These are phyloP conservation scores for Nettapus auritus DNA, from an alignment of 2,113 vertebrate species.

Conservation along the genomic window DNA sequence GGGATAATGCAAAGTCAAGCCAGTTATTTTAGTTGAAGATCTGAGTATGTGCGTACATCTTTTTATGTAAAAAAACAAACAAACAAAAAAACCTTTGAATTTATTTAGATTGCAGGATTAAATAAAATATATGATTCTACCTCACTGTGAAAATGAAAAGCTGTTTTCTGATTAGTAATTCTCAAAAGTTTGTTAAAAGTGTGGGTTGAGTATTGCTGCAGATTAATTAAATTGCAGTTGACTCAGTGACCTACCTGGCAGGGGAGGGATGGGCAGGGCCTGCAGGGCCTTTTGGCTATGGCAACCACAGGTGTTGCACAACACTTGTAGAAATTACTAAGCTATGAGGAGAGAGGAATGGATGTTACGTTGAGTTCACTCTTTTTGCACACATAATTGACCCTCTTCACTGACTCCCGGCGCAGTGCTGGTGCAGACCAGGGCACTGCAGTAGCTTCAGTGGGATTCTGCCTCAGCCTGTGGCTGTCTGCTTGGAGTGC, in stretches of 20 bases:
- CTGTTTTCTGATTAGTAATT: background rate
- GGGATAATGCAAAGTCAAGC: background rate
- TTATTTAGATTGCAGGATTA: background rate
- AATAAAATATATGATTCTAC: background rate
- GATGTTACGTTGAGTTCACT: background rate
- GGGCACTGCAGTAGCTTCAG: background rate
- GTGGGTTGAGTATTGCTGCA: background rate
- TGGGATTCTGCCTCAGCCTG: background rate
- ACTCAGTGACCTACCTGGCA: background rate
- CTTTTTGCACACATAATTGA: background rate
- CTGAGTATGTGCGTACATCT: background rate
- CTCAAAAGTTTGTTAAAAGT: background rate
- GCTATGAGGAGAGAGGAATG: background rate
- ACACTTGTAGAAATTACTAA: background rate
- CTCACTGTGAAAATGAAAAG: background rate
- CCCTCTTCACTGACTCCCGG: background rate
- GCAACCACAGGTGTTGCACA: background rate
- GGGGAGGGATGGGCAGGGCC: background rate
- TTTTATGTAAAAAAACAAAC: background rate
- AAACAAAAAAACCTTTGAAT: background rate
- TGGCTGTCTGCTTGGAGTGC: background rate
- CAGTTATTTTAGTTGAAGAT: background rate
- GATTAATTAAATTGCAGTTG: background rate
- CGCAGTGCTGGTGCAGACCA: accelerated
- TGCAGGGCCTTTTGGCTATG: background rate